These are phyloP conservation scores for zebrafish (Danio rerio) DNA, from an alignment of 2,113 vertebrate species.

Conservation along the genomic window DNA sequence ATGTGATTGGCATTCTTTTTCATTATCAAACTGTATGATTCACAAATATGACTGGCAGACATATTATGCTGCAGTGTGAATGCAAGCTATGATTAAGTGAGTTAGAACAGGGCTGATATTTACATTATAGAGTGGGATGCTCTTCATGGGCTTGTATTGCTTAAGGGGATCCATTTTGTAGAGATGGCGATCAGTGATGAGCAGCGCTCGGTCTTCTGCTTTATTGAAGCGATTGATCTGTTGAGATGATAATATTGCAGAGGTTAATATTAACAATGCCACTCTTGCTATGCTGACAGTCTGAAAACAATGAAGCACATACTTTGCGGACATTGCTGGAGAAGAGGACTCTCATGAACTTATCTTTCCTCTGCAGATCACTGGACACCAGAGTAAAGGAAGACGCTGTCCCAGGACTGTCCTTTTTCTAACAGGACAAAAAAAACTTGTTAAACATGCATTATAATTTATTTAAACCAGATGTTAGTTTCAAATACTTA, in stretches of 20 bases:
- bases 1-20: neutral
- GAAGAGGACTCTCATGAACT: conserved; percentile 95
- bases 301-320: conserved; percentile 26
- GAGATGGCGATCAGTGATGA: conserved; percentile 95
- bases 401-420: conserved; percentile 79
- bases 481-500: neutral
- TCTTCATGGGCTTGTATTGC: conserved; percentile 97
- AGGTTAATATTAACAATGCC: conserved; percentile 1
- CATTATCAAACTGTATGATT: neutral
- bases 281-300: too few relatives aligned
- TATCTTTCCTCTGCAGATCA: conserved; percentile 95
- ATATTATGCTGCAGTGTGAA: neutral
- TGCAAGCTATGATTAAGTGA: too few relatives aligned
- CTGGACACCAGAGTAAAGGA: conserved; percentile 88
- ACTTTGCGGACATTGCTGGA: conserved; percentile 97
- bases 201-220: conserved; percentile 89
- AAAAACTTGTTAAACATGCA: neutral
- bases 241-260: conserved; percentile 55
- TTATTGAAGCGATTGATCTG: conserved; percentile 97
- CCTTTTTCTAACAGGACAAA: conserved; percentile 79
- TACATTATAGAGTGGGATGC: conserved; percentile 95
- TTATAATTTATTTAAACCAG: neutral
- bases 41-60: neutral
- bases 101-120: neutral
- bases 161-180: conserved; percentile 98